Percentiles rank a stretch among this genome's conserved stretches.
Evolutionary conservation across 2,797 vertebrate genomes (phyloP).

Genomic region (Toxotes lorentzi): DNA sequence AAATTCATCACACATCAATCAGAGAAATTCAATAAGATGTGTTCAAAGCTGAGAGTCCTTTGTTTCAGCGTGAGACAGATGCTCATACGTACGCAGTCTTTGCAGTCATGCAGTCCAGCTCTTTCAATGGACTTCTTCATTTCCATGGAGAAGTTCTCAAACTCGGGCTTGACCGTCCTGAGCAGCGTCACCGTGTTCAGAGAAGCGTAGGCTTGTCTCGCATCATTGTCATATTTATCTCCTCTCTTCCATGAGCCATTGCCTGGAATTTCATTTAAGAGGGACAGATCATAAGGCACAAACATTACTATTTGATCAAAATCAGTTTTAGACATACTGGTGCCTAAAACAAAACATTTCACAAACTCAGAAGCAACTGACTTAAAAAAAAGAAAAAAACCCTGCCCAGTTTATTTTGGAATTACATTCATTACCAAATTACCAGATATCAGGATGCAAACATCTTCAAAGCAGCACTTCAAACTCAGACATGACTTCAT

Average conservation of each 20-base stretch:
- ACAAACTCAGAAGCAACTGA: background rate
- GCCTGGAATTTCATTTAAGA: slow-evolving; percentile 83
- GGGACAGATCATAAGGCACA: slow-evolving; percentile 6
- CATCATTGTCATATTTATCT: slow-evolving; percentile 93
- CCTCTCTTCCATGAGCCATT: slow-evolving; percentile 96
- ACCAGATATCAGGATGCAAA: no score
- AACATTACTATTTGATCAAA: background rate
- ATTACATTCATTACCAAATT: background rate
- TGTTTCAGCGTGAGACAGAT: background rate
- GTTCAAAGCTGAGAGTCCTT: background rate
- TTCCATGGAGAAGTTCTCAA: slow-evolving; percentile 95
- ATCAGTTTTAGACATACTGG: background rate
- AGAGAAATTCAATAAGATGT: background rate
- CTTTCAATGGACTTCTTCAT: slow-evolving; percentile 91
- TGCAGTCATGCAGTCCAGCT: slow-evolving; percentile 74
- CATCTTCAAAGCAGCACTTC: no score
- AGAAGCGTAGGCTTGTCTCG: slow-evolving; percentile 91
- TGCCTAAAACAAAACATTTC: background rate
- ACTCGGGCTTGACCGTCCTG: slow-evolving; percentile 94
- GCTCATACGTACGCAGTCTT: slow-evolving; percentile 89
- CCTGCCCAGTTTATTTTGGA: background rate
- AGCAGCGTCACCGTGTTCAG: slow-evolving; percentile 95
- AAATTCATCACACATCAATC: no score
- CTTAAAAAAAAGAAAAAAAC: background rate
- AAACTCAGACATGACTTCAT: no score